These are phyloP conservation scores for Armadillidium nasatum DNA, from an alignment of 1,140 invertebrate genomes.

Conservation along the genomic window DNA sequence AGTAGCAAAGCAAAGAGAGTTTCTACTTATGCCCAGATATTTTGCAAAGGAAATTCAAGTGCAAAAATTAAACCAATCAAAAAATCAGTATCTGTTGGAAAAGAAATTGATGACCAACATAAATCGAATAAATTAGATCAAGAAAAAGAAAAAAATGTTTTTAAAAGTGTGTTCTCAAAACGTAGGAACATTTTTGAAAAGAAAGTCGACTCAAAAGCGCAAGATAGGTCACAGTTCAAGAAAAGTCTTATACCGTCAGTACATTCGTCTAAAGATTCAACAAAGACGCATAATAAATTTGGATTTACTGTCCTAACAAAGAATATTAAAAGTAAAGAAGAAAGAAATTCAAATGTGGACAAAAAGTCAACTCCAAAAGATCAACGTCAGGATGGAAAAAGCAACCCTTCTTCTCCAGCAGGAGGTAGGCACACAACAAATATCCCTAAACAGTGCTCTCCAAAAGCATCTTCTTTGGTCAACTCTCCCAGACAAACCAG, in stretches of 20 bases:
- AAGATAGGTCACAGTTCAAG: neutral
- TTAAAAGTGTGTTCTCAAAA: neutral
- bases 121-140: neutral
- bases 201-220: neutral
- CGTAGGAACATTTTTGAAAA: neutral
- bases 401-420: neutral
- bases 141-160: neutral
- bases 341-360: neutral
- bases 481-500: neutral
- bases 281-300: neutral
- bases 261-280: neutral
- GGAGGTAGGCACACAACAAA: neutral
- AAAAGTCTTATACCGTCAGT: neutral
- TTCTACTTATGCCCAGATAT: neutral
- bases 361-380: neutral
- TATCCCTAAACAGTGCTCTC: no score
- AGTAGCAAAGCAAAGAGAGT: neutral
- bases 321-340: neutral
- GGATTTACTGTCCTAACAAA: neutral
- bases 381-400: neutral
- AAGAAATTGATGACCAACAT: neutral
- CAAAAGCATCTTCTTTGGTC: neutral
- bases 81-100: neutral
- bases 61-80: neutral
- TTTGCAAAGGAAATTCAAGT: neutral